Conservation (phyloP, 2,888 invertebrate genomes). For the Chrysolina haemoptera region DNA sequence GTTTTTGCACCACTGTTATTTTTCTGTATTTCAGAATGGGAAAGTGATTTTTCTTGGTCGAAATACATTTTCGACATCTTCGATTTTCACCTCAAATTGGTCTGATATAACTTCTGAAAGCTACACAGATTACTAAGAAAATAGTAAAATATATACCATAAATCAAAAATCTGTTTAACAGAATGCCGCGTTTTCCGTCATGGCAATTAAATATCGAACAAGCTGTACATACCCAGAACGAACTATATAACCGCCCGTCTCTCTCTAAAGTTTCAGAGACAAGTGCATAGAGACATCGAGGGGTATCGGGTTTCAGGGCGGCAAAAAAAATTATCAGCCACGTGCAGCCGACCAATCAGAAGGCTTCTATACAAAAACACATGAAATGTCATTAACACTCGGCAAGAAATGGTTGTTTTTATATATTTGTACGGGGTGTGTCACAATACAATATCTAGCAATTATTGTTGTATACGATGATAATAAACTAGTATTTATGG, state of each 20-base stretch:
- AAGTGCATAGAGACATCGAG: constrained; percentile 53
- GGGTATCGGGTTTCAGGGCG: constrained; percentile 51
- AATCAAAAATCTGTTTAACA: background rate
- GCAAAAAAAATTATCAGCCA: constrained; percentile 59
- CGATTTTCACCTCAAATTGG: too few species aligned
- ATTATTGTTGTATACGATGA: background rate
- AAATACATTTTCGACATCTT: too few species aligned
- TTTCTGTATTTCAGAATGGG: too few species aligned
- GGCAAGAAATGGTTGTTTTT: constrained; percentile 39
- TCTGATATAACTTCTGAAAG: too few species aligned
- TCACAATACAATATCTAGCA: background rate
- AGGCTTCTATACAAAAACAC: constrained; percentile 47
- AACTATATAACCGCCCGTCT: constrained; percentile 16
- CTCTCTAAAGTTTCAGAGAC: constrained; percentile 44
- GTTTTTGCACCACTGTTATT: too few species aligned
- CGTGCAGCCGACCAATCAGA: constrained; percentile 61
- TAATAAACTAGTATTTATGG: background rate
- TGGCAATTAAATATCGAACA: constrained; percentile 4
- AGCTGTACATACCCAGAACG: constrained; percentile 9
- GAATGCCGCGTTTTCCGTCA: background rate
- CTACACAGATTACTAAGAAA: too few species aligned
- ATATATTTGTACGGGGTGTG: constrained; percentile 29
- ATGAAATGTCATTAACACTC: constrained; percentile 58
- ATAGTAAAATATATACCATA: background rate
- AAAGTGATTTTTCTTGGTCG: too few species aligned